Evolutionary conservation across 92 coral and sea anemone genomes (phyloP), one percentile per base, ranked within the genome.

Genomic region (Epizoanthus ramosus): DNA sequence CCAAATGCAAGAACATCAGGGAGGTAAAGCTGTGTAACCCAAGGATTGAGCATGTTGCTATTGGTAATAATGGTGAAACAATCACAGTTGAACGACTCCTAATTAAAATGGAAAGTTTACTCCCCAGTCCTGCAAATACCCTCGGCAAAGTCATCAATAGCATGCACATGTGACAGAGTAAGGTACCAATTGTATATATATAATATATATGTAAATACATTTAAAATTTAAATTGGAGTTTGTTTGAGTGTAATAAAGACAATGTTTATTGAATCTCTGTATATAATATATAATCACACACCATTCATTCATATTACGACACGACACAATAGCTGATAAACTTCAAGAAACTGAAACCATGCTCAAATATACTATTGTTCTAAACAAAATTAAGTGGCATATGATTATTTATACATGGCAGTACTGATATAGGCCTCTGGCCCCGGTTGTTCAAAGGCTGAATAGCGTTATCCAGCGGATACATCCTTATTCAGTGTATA

Each of bases 11-110:
- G 58, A 87, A 91, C 68, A 87, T 95, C 79, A 85, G 93, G 56
- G 99, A 97, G 70, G 98, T 97, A 68, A 97, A 97, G 71, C 75
- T 97, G 47, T 97, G 99, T 71, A 97, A 94, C 66, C 99, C 99
- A 1, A 89, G 98, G 59, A 94, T 97, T 81, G 99, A 97, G 84
- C 98, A 97, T 75, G 99, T 97, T 74, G 98, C 98, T 22, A 91
- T 97, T 75, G 99, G 99, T 18, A 92, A 92, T 83, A 91, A 91
- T 82, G 99, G 99, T 19, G 99, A 97, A 70, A 97, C 98, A 8
- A 97, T 97, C 9, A 94, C 99, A 13, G 99, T 97, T 3, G 99
- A 97, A 68, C 79, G 99, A 53, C 92, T 97, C 47, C 84, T 97
- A 17, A 97, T 97, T 67, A 97, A 94, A 69, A 97, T 97, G 99